Percentiles rank a stretch among this genome's conserved stretches.
These are phyloP conservation scores for Ciconia boyciana DNA, from an alignment of 2,113 vertebrate species.

Conservation along the genomic window DNA sequence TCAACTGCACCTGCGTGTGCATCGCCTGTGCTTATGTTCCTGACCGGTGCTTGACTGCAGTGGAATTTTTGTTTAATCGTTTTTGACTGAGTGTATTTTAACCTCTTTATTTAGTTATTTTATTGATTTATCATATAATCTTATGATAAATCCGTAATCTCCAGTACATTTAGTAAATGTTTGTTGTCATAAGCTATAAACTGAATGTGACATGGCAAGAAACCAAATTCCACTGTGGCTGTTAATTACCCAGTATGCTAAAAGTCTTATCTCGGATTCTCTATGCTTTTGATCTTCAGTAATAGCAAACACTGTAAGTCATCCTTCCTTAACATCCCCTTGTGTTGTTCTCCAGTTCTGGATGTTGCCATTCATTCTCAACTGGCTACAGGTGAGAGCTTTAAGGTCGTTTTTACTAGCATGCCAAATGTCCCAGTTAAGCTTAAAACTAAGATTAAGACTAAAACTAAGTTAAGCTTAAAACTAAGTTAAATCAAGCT, in stretches of 20 bases:
- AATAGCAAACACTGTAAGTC: not conserved
- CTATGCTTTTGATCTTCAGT: not conserved
- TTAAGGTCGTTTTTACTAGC: not conserved
- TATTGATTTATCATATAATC: slow-evolving; percentile 42
- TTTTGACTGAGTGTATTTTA: not conserved
- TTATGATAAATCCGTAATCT: not conserved
- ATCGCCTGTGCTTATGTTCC: not conserved
- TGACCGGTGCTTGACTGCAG: not conserved
- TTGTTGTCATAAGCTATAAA: slow-evolving; percentile 45
- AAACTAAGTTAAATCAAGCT: no score
- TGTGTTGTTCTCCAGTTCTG: not conserved
- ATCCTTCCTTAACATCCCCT: not conserved
- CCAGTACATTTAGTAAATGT: slow-evolving; percentile 35
- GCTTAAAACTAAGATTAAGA: no score
- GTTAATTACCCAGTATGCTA: slow-evolving; percentile 17
- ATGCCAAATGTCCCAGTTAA: not conserved
- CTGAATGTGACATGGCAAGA: slow-evolving; percentile 23
- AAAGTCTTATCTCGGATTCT: slow-evolving; percentile 1
- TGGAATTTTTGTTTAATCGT: not conserved
- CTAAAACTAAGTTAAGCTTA: not conserved
- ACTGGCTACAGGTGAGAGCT: not conserved
- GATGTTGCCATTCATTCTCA: not conserved
- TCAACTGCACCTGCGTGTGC: not conserved
- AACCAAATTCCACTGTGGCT: slow-evolving; percentile 21
- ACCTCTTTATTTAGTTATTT: slow-evolving; percentile 25